These are phyloP conservation scores for Patiria miniata DNA, from an alignment of 35 echinoderm and acorn worm species.

Conservation along the genomic window DNA sequence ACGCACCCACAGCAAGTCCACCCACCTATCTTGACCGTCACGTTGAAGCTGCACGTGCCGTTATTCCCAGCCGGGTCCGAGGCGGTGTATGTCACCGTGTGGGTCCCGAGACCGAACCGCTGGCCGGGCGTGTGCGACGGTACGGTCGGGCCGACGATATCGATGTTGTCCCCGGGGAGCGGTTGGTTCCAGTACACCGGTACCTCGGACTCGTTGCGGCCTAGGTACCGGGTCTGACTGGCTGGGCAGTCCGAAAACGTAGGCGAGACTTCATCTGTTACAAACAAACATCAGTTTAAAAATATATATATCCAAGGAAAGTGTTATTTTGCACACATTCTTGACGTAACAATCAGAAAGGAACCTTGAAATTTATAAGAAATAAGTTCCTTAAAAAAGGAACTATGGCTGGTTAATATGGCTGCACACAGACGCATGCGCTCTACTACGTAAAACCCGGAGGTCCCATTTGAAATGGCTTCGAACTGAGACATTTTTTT, in stretches of 20 bases:
- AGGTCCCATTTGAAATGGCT: too few relatives aligned
- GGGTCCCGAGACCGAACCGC: conserved; percentile 22
- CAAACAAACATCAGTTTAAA: too few relatives aligned
- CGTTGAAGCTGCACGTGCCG: conserved; percentile 24
- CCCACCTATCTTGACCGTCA: conserved; percentile 2
- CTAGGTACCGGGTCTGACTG: background rate
- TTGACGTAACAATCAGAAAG: too few relatives aligned
- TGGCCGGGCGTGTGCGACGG: conserved; percentile 22
- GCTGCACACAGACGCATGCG: too few relatives aligned
- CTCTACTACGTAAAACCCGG: too few relatives aligned
- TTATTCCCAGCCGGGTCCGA: conserved; percentile 33
- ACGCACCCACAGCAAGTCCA: too few relatives aligned
- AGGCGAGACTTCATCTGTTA: background rate
- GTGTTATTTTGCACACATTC: too few relatives aligned
- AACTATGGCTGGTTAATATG: too few relatives aligned
- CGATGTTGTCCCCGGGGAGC: background rate
- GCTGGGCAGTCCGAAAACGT: background rate
- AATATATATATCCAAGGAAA: too few relatives aligned
- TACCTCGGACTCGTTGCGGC: background rate
- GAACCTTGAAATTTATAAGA: too few relatives aligned
- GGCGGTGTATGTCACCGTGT: conserved; percentile 12
- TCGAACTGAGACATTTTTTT: too few relatives aligned
- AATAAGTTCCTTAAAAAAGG: too few relatives aligned
- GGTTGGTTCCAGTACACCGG: background rate
- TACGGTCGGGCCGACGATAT: background rate